Base-by-base conservation (phyloP, 2,888 invertebrate genomes). In the Synergus itoensis region DNA sequence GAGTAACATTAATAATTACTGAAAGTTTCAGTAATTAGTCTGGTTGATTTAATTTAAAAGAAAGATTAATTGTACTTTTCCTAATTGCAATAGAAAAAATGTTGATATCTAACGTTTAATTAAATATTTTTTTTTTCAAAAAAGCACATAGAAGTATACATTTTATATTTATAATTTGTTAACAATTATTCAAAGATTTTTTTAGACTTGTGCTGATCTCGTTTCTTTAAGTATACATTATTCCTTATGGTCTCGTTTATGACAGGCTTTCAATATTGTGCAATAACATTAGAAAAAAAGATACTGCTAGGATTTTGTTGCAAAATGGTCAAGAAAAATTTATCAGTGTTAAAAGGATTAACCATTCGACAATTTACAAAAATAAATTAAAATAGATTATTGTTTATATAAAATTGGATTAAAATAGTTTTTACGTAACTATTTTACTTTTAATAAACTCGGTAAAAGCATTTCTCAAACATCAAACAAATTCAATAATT, bases 211-310 rank as follows among this genome's bases (percentile, higher is more conserved):
- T 18, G 4, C 1, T 48, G 69, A 18, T 45, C 28, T 48, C 69
- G 21, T 43, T 69, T 69, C 28, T 16, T 69, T 69, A 69, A 69
- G 45, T 69, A 45, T 45, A 45, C 8, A 69, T 21, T 45, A 16
- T 21, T 48, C 11, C 21, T 45, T 28, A 69, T 63, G 69, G 45
- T 48, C 21, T 69, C 48, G 45, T 45, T 69, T 69, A 69, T 69
- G 45, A 69, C 69, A 69, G 69, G 69, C 45, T 43, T 48, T 69
- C 69, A 45, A 69, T 43, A 69, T 45, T 69, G 16, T 48, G 69
- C 28, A 69, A 48, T 21, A 45, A 16, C 28, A 16, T 69, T 69
- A 69, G 67, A 45, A 67, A 21, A 67, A 69, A 69, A 21, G 64
- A 64, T 64, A 69, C 16, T 45, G 8, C 28, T 4, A 48, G 21